phyloP scores from a whole-genome alignment of 92 coral and sea anemone genomes.

The Hydrozoanthus gracilis region DNA sequence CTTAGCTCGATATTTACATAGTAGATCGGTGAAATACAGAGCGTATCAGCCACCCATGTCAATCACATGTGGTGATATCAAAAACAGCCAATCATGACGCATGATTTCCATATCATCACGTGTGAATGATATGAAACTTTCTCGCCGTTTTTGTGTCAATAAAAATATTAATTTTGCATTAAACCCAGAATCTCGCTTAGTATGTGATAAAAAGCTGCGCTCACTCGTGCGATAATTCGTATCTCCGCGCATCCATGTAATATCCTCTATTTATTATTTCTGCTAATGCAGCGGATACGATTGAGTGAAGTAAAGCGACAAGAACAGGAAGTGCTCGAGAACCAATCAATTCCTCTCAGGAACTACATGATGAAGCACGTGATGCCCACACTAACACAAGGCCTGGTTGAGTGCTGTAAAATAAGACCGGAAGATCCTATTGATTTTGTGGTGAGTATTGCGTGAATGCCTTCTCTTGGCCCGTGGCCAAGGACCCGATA shows the following conservation, averaged over 20 bases:
- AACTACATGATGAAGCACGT: slow-evolving; percentile 99
- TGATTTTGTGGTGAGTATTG: slow-evolving; percentile 87
- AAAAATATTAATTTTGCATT: no score
- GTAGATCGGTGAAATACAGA: no score
- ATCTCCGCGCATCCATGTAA: background rate
- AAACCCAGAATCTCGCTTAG: no score
- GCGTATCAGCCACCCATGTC: no score
- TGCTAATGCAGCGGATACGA: slow-evolving; percentile 69
- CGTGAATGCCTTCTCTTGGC: background rate
- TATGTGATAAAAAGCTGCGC: no score
- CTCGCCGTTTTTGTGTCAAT: no score
- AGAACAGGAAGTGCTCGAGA: slow-evolving; percentile 92
- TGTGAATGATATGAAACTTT: no score
- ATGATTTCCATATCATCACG: no score
- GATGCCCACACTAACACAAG: slow-evolving; percentile 97
- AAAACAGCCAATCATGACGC: no score
- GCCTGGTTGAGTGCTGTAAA: slow-evolving; percentile 94
- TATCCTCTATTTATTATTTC: background rate
- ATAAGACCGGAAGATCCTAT: slow-evolving; percentile 96
- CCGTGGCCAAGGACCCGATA: background rate
- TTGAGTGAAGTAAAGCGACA: slow-evolving; percentile 91
- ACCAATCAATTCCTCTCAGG: slow-evolving; percentile 96
- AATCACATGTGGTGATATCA: no score
- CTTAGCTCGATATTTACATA: no score
- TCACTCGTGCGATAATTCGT: background rate